Conservation (phyloP, 2,888 invertebrate genomes). For the Oxyscelio sp. region DNA sequence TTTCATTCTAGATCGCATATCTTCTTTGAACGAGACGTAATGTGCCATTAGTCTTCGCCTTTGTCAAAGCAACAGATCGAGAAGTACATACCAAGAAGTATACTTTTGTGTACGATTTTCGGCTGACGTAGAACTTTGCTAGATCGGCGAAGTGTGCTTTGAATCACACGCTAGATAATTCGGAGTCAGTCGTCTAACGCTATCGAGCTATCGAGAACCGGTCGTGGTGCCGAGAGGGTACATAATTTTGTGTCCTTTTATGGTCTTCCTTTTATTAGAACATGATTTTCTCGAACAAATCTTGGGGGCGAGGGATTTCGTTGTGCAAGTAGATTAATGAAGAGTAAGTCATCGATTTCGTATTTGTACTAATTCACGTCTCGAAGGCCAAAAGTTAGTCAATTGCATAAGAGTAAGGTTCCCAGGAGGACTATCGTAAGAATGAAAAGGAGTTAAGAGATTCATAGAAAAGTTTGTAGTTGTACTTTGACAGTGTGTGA, state of each 20-base stretch:
- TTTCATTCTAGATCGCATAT: conserved; percentile 47
- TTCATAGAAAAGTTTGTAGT: conserved; percentile 52
- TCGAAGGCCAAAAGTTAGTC: conserved; percentile 65
- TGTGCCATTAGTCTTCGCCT: conserved; percentile 39
- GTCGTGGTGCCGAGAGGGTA: conserved; percentile 84
- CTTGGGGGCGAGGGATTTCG: conserved; percentile 70
- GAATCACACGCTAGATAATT: conserved; percentile 82
- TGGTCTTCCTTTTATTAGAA: conserved; percentile 6
- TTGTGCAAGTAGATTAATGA: conserved; percentile 72
- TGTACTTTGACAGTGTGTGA: conserved; percentile 38
- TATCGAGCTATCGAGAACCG: conserved; percentile 85
- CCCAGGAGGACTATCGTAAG: conserved; percentile 35
- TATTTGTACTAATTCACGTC: conserved; percentile 71
- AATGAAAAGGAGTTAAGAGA: conserved; percentile 32
- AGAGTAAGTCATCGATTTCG: conserved; percentile 65
- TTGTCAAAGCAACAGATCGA: conserved; percentile 69
- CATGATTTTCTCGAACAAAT: conserved; percentile 40
- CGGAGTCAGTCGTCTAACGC: conserved; percentile 87
- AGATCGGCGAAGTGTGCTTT: conserved; percentile 80
- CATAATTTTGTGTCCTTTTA: too few species aligned
- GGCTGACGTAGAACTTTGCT: conserved; percentile 77
- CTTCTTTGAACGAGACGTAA: conserved; percentile 50
- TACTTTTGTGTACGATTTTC: conserved; percentile 71
- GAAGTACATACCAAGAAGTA: conserved; percentile 73
- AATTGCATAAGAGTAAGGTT: conserved; percentile 52